A percentile compares a stretch with the other conserved stretches of the same genome.
These are phyloP conservation scores for Steinernema hermaphroditum DNA, from an alignment of 2,888 invertebrate genomes.

Conservation along the genomic window DNA sequence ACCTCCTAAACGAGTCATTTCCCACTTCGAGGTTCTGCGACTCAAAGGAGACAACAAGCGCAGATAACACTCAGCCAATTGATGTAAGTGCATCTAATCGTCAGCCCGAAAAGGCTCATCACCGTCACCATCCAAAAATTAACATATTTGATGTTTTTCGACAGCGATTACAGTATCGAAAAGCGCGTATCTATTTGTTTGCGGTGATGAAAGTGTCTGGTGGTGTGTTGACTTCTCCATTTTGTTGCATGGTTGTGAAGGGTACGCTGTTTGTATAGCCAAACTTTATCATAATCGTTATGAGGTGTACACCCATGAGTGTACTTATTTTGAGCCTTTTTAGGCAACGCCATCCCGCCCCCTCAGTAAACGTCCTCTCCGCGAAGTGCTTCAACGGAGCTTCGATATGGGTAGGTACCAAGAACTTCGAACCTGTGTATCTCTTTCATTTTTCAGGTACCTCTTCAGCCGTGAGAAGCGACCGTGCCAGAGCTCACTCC, in stretches of 20 bases:
- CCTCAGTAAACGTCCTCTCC: neutral
- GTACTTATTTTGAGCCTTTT: neutral
- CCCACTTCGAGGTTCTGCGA: neutral
- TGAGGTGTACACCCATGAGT: neutral
- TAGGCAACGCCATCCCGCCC: slow-evolving; percentile 9
- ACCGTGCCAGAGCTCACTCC: neutral
- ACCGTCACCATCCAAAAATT: slow-evolving; percentile 3
- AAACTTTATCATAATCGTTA: neutral
- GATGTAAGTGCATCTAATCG: slow-evolving; percentile 2
- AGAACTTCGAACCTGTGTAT: neutral
- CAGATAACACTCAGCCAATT: neutral
- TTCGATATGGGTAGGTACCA: neutral
- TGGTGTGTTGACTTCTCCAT: neutral
- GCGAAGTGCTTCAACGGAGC: neutral
- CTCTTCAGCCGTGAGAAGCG: neutral
- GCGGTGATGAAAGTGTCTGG: neutral
- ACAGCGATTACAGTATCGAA: no score
- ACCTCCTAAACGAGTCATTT: neutral
- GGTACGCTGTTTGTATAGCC: neutral
- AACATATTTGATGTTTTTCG: slow-evolving; percentile 1
- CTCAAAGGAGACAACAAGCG: neutral
- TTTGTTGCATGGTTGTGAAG: neutral
- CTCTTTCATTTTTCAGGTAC: neutral
- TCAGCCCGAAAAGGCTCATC: no score
- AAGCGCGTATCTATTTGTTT: neutral